phyloP scores from a whole-genome alignment of 1,140 invertebrate species.

The Orchestia grillus region DNA sequence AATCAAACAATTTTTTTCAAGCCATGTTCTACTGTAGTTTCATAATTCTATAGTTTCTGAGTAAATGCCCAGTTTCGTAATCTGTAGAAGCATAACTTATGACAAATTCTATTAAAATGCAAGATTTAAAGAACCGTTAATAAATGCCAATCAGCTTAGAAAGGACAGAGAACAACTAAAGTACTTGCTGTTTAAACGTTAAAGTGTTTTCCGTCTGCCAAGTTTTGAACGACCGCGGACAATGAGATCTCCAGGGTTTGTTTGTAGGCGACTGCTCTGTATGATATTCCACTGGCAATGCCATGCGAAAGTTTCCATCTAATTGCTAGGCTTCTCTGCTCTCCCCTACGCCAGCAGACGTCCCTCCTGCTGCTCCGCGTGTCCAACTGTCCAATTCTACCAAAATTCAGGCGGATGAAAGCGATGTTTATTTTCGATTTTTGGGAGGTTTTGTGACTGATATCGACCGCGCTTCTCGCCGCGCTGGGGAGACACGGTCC shows the following conservation, averaged over 20 bases:
- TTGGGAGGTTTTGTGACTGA: constrained; percentile 44
- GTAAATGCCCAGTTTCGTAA: no score
- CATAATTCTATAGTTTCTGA: no score
- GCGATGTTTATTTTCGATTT: constrained; percentile 54
- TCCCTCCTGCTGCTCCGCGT: neutral
- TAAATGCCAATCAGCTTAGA: no score
- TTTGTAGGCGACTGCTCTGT: neutral
- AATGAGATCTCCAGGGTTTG: neutral
- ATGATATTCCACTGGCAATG: neutral
- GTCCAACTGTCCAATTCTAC: constrained; percentile 52
- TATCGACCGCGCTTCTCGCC: constrained; percentile 20
- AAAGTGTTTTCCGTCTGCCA: neutral
- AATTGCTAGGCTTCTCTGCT: neutral
- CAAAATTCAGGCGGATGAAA: constrained; percentile 33
- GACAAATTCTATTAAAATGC: no score
- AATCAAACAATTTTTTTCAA: no score
- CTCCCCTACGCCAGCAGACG: neutral
- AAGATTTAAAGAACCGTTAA: no score
- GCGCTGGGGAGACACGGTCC: neutral
- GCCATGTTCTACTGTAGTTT: no score
- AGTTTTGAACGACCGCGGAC: neutral
- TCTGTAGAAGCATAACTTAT: no score
- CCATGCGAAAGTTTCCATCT: neutral
- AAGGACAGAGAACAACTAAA: neutral
- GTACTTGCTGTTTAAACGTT: neutral